Conservation (phyloP, 2,113 vertebrate genomes). For the Cromileptes altivelis region DNA sequence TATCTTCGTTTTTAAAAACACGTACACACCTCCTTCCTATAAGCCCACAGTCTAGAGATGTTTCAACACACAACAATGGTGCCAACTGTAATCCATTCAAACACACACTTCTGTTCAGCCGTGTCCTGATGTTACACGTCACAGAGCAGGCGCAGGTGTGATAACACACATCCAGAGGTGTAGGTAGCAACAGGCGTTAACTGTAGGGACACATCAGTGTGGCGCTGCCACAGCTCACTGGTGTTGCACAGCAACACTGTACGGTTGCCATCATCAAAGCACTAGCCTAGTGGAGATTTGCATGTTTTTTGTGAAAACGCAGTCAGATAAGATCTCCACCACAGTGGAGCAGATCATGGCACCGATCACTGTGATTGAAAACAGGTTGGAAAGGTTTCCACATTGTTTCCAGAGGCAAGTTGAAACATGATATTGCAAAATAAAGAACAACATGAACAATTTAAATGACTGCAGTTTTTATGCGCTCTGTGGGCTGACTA, state of each 20-base stretch:
- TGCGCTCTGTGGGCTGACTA: slow-evolving; percentile 43
- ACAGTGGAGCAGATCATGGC: slow-evolving; percentile 35
- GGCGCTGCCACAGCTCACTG: slow-evolving; percentile 25
- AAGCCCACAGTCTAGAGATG: background rate
- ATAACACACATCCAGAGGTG: slow-evolving; percentile 48
- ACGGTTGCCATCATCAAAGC: slow-evolving; percentile 20
- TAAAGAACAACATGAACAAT: slow-evolving; percentile 42
- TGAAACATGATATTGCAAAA: slow-evolving; percentile 36
- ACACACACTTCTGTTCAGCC: slow-evolving; percentile 11
- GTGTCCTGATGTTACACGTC: slow-evolving; percentile 26
- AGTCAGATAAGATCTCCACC: slow-evolving; percentile 13
- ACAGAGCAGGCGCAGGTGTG: slow-evolving; percentile 24
- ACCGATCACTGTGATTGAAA: slow-evolving; percentile 42
- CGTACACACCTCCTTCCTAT: background rate
- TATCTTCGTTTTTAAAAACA: background rate
- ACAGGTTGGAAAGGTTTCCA: slow-evolving; percentile 27
- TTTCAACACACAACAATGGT: slow-evolving; percentile 24
- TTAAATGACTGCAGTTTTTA: slow-evolving; percentile 62
- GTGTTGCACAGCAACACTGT: slow-evolving; percentile 31
- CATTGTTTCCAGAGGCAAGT: slow-evolving; percentile 34
- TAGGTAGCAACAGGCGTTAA: slow-evolving; percentile 32
- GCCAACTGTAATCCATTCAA: slow-evolving; percentile 14
- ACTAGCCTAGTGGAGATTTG: slow-evolving; percentile 10
- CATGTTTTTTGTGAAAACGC: slow-evolving; percentile 22
- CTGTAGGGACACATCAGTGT: slow-evolving; percentile 7